These are phyloP conservation scores for Drepana arcuata DNA, from an alignment of 1,140 invertebrate genomes.

Conservation along the genomic window DNA sequence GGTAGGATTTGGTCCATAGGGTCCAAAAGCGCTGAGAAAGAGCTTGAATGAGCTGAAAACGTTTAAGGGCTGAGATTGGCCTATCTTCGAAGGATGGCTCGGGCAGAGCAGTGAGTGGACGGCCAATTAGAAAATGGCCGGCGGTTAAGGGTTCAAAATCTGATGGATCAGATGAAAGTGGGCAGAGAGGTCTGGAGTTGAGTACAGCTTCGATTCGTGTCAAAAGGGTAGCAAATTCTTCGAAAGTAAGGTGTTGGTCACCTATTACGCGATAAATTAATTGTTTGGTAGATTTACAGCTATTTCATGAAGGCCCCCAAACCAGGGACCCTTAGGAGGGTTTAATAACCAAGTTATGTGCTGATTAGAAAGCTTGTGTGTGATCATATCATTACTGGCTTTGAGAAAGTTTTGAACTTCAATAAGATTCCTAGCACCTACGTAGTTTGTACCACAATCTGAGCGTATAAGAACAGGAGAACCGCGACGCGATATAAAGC, in stretches of 20 bases:
- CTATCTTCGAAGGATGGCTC: too few species aligned
- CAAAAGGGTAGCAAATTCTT: neutral
- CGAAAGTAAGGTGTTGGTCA: constrained; percentile 1
- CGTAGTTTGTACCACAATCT: constrained; percentile 53
- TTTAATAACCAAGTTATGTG: constrained; percentile 13
- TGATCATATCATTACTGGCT: too few species aligned
- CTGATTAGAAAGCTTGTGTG: too few species aligned
- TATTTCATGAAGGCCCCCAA: constrained; percentile 34
- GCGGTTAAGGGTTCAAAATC: neutral
- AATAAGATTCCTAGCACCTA: too few species aligned
- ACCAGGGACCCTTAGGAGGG: constrained; percentile 1
- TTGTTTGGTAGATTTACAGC: constrained; percentile 33
- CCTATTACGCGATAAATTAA: constrained; percentile 15
- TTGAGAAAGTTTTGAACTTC: too few species aligned
- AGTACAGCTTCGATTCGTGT: neutral
- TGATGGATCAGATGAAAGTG: neutral
- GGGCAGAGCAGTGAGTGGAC: too few species aligned
- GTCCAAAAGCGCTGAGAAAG: too few species aligned
- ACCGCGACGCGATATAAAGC: constrained; percentile 52
- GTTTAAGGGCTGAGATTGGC: too few species aligned
- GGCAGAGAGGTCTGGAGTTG: neutral
- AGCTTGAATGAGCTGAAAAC: too few species aligned
- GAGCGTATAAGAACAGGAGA: constrained; percentile 29
- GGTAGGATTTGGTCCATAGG: too few species aligned
- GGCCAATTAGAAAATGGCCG: too few species aligned